These are phyloP conservation scores for Aspidiotus destructor DNA, from an alignment of 2,888 invertebrate genomes.

Conservation along the genomic window DNA sequence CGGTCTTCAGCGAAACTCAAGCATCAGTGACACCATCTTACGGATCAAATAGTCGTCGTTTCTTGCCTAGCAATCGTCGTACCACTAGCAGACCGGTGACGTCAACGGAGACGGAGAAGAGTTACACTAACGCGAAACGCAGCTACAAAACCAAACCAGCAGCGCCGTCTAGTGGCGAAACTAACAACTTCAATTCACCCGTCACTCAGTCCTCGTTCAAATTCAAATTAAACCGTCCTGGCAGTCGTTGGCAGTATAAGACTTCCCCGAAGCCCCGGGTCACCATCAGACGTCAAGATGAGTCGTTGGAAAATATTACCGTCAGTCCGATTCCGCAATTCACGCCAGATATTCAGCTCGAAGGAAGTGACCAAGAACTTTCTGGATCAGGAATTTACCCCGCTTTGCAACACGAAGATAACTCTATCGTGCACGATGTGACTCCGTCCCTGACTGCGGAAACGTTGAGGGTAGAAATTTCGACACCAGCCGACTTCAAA, in stretches of 20 bases:
- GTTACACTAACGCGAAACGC: conserved; percentile 43
- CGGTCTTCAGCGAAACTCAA: conserved; percentile 55
- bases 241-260: conserved; percentile 83
- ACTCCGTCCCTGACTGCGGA: conserved; percentile 54
- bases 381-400: conserved; percentile 52
- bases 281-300: conserved; percentile 60
- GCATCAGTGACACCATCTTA: conserved; percentile 39
- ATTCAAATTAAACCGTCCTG: conserved; percentile 70
- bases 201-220: conserved; percentile 60
- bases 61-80: conserved; percentile 38
- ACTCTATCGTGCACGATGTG: conserved; percentile 37
- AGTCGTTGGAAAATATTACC: conserved; percentile 38
- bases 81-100: conserved; percentile 18
- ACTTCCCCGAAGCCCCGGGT: conserved; percentile 79
- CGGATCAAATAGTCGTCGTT: conserved; percentile 40
- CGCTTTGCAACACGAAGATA: conserved; percentile 40
- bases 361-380: conserved; percentile 57
- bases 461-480: conserved; percentile 78
- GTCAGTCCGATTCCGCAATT: conserved; percentile 43
- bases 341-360: conserved; percentile 37
- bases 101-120: conserved; percentile 18
- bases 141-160: conserved; percentile 60
- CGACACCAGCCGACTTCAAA: conserved; percentile 73
- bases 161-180: conserved; percentile 37
- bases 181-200: conserved; percentile 35